phyloP scores from a whole-genome alignment of 2,888 invertebrate species.

The Mythimna albipuncta region DNA sequence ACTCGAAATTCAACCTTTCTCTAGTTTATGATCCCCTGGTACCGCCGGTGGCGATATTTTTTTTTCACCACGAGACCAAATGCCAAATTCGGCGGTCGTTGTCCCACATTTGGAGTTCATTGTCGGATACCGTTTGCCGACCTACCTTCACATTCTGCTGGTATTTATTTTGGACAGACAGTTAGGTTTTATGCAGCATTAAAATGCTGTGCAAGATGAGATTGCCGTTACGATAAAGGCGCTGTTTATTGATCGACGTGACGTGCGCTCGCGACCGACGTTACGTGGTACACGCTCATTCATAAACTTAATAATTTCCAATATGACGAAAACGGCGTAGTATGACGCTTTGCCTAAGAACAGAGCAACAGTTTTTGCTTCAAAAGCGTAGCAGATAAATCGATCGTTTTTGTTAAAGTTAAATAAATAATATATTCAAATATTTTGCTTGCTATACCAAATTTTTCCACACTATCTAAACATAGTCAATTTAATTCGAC shows the following conservation, averaged over 20 bases:
- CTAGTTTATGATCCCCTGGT: conserved; percentile 86
- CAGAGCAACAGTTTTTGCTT: background rate
- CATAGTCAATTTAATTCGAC: conserved; percentile 31
- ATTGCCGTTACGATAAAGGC: conserved; percentile 78
- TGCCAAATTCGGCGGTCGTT: conserved; percentile 82
- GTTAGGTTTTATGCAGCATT: conserved; percentile 87
- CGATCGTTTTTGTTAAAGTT: conserved; percentile 1
- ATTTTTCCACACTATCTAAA: conserved; percentile 36
- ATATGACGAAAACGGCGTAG: conserved; percentile 32
- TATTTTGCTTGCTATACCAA: conserved; percentile 30
- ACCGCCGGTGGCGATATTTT: conserved; percentile 76
- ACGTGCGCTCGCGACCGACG: conserved; percentile 59
- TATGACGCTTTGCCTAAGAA: conserved; percentile 9
- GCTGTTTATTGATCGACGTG: conserved; percentile 70
- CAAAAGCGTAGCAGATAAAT: background rate
- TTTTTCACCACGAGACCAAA: conserved; percentile 81
- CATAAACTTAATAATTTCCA: conserved; percentile 62
- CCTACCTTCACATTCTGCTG: conserved; percentile 88
- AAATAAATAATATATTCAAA: conserved; percentile 6
- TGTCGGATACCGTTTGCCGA: conserved; percentile 87
- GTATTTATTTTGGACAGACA: conserved; percentile 85
- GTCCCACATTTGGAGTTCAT: conserved; percentile 83
- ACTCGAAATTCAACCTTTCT: conserved; percentile 81
- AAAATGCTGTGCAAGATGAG: conserved; percentile 83
- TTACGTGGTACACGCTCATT: conserved; percentile 56